Evolutionary conservation across 2,113 vertebrate species (phyloP).

Genomic region (Xiphias gladius): DNA sequence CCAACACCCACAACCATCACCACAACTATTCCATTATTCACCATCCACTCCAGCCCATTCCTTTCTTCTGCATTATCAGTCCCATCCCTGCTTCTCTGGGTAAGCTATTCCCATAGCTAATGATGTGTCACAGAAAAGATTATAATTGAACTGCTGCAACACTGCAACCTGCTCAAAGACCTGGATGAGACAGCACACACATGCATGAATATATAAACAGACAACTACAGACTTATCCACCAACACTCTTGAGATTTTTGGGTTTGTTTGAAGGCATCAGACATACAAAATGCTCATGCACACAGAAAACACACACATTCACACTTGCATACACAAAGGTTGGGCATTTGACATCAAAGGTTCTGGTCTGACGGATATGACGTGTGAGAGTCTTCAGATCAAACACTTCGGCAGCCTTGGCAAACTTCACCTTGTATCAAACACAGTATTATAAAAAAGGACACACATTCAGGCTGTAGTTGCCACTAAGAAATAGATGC

Average conservation of each 20-base stretch:
- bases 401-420: conserved; percentile 14
- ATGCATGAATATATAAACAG: conserved; percentile 32
- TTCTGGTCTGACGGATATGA: conserved; percentile 63
- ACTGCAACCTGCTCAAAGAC: conserved; percentile 45
- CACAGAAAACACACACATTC: conserved; percentile 19
- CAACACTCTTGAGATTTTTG: conserved; percentile 27
- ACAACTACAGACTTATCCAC: conserved; percentile 29
- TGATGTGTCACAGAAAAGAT: conserved; percentile 74
- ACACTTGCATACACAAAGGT: conserved; percentile 7
- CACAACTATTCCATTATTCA: conserved; percentile 71
- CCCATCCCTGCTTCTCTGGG: conserved; percentile 61
- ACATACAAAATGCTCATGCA: conserved; percentile 22
- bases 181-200: conserved; percentile 54
- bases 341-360: conserved; percentile 38
- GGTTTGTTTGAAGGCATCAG: conserved; percentile 46
- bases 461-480: background rate
- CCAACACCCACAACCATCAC: conserved; percentile 66
- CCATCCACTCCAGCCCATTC: conserved; percentile 53
- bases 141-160: conserved; percentile 38
- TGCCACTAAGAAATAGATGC: background rate
- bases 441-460: background rate
- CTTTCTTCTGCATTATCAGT: conserved; percentile 72
- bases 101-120: conserved; percentile 72
- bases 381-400: conserved; percentile 59
- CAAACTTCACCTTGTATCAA: conserved; percentile 9